A percentile compares a stretch with the other conserved stretches of the same genome.
Conservation (phyloP, 2,888 invertebrate genomes). For the Apotomis capreana region DNA sequence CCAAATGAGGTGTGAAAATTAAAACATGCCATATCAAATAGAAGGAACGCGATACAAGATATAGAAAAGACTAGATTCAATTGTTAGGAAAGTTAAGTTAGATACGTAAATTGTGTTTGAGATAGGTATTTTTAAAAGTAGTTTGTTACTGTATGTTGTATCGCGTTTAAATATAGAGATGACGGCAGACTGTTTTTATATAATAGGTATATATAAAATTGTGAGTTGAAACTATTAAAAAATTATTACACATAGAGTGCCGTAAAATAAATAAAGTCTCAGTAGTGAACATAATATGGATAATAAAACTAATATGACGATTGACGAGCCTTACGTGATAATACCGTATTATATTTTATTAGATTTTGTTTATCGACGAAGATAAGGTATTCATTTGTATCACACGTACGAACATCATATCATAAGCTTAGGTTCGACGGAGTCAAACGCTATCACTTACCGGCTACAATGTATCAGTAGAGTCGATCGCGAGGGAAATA, state of each 20-base stretch:
- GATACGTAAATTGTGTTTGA: neutral
- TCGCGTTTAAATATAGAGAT: constrained; percentile 25
- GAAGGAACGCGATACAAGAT: constrained; percentile 27
- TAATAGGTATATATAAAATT: constrained; percentile 5
- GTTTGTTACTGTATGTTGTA: constrained; percentile 21
- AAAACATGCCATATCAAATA: constrained; percentile 64
- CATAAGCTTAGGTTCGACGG: too few species aligned
- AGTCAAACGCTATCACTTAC: too few species aligned
- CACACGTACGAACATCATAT: too few species aligned
- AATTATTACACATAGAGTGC: neutral
- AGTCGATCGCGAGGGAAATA: too few species aligned
- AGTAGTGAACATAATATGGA: too few species aligned
- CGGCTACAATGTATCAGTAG: too few species aligned
- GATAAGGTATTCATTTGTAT: too few species aligned
- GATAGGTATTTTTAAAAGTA: neutral
- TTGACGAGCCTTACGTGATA: too few species aligned
- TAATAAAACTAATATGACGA: too few species aligned
- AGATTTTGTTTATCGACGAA: too few species aligned
- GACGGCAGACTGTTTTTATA: constrained; percentile 20
- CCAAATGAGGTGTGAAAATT: constrained; percentile 69
- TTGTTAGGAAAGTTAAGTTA: constrained; percentile 2
- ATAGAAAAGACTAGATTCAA: neutral
- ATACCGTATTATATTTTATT: too few species aligned
- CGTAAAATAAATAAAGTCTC: neutral
- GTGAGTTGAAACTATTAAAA: neutral